Conservation (phyloP, 2,113 vertebrate genomes). For the Periophthalmus modestus region DNA sequence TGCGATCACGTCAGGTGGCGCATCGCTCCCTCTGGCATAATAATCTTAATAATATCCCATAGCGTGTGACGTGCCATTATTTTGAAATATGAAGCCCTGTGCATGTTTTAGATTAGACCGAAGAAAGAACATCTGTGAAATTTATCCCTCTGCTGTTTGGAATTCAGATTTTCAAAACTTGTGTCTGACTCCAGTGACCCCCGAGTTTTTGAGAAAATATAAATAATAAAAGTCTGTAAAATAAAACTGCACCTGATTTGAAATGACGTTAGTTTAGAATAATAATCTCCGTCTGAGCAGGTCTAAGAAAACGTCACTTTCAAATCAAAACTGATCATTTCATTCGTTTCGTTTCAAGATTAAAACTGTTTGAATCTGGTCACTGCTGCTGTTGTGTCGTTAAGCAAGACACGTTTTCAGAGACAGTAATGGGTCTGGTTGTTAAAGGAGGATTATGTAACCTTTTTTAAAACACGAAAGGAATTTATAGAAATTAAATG, state of each 20-base stretch:
- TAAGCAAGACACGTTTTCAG: too few relatives aligned
- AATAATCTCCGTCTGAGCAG: neutral
- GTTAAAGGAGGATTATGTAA: too few relatives aligned
- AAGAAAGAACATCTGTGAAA: conserved; percentile 12
- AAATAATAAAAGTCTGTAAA: too few relatives aligned
- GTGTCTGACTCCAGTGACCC: conserved; percentile 1
- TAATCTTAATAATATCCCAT: conserved; percentile 16
- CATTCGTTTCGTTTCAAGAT: too few relatives aligned
- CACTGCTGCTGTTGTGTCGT: neutral
- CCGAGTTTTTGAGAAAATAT: neutral
- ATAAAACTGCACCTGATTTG: too few relatives aligned
- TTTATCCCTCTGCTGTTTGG: neutral
- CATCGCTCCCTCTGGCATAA: conserved; percentile 11
- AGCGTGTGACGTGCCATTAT: conserved; percentile 11
- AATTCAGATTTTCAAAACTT: conserved; percentile 5
- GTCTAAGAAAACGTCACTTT: neutral
- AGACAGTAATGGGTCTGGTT: too few relatives aligned
- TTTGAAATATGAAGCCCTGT: conserved; percentile 9
- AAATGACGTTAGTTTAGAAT: neutral
- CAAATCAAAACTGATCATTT: too few relatives aligned
- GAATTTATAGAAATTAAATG: too few relatives aligned
- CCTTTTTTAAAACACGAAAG: too few relatives aligned
- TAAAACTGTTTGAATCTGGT: neutral
- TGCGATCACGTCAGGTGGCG: conserved; percentile 13
- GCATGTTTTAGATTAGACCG: conserved; percentile 11